Percentiles rank a stretch among this genome's conserved stretches.
phyloP scores from a whole-genome alignment of 2,113 vertebrate genomes.

The Phoenicopterus ruber region DNA sequence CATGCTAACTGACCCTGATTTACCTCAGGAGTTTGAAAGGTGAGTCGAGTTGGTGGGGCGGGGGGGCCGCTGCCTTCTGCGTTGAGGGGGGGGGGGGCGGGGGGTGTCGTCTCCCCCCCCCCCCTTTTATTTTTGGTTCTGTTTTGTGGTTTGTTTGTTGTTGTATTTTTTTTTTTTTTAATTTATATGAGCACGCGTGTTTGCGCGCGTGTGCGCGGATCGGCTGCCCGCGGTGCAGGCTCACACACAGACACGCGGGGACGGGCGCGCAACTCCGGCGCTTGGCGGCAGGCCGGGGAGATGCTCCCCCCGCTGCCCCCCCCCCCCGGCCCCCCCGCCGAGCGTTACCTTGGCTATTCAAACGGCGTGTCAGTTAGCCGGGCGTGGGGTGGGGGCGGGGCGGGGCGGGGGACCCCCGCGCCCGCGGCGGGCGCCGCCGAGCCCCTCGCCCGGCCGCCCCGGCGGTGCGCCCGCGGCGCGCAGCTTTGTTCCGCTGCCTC shows the following conservation, averaged over 20 bases:
- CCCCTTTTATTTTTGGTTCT: neutral
- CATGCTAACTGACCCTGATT: conserved; percentile 98
- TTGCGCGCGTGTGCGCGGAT: neutral
- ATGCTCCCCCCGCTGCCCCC: neutral
- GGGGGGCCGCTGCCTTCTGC: neutral
- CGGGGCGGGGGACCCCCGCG: neutral
- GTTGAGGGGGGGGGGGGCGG: neutral
- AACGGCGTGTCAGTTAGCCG: neutral
- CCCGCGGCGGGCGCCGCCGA: neutral
- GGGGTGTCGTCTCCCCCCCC: neutral
- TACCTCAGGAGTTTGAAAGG: conserved; percentile 99
- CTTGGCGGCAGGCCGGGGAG: neutral
- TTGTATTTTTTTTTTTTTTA: neutral
- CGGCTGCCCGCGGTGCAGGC: neutral
- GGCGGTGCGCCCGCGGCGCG: conserved; percentile 6
- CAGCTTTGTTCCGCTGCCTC: conserved; percentile 39
- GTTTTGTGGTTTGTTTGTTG: neutral
- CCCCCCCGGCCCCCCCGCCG: neutral
- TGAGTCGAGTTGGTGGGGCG: conserved; percentile 74
- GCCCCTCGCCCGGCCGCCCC: conserved; percentile 38
- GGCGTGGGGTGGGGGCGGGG: neutral
- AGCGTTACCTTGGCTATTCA: neutral
- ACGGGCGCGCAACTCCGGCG: conserved; percentile 49
- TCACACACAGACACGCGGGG: neutral
- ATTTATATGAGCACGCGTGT: neutral